Conservation (phyloP, 2,888 invertebrate species). For the Exocentrus adspersus region DNA sequence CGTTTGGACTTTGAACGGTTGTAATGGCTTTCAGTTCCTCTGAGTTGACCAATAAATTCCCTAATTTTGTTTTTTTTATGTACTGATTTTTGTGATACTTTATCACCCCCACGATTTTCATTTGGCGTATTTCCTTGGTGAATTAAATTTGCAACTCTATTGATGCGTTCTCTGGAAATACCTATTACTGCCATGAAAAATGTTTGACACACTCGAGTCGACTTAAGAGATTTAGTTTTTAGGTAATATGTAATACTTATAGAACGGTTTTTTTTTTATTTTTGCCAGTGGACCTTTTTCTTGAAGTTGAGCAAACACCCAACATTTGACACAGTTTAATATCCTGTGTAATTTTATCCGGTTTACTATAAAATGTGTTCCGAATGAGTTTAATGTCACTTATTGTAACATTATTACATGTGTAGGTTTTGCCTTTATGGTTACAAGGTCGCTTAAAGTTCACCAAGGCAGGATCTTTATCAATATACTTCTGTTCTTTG, state of each 20-base stretch:
- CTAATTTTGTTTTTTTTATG: conserved; percentile 1
- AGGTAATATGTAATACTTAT: not conserved
- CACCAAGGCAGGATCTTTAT: too few species aligned
- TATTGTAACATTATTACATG: not conserved
- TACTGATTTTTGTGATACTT: not conserved
- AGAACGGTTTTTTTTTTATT: not conserved
- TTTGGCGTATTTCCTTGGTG: not conserved
- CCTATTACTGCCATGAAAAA: not conserved
- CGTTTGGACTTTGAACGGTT: not conserved
- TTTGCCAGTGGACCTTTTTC: not conserved
- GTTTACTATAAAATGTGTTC: not conserved
- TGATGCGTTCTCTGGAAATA: not conserved
- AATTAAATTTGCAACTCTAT: not conserved
- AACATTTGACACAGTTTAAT: not conserved
- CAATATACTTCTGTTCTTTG: too few species aligned
- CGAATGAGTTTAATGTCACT: not conserved
- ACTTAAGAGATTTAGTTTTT: not conserved
- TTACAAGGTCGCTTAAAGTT: not conserved
- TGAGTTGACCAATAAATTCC: not conserved
- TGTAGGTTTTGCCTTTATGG: not conserved
- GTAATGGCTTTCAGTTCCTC: not conserved
- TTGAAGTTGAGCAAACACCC: not conserved
- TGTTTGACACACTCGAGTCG: not conserved
- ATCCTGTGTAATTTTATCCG: not conserved
- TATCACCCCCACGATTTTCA: not conserved